Conservation (phyloP, 2,113 vertebrate species). For the Kryptolebias marmoratus region DNA sequence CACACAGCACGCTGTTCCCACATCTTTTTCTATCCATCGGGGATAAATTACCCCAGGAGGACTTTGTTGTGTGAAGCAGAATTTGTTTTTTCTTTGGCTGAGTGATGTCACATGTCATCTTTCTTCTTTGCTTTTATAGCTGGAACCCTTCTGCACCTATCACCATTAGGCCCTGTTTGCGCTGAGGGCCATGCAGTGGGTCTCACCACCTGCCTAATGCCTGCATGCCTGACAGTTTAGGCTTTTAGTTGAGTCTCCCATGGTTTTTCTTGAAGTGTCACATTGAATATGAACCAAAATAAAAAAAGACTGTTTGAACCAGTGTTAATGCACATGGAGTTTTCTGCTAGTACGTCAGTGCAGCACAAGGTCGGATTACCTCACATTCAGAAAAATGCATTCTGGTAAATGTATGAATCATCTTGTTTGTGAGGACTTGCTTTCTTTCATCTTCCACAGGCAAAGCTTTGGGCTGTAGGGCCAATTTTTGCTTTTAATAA, state of each 20-base stretch:
- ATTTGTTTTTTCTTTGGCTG: constrained; percentile 51
- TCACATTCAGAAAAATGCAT: constrained; percentile 34
- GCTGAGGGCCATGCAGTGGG: constrained; percentile 39
- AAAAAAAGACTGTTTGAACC: neutral
- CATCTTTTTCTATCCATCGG: constrained; percentile 26
- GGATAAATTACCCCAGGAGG: constrained; percentile 41
- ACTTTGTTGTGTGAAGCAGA: constrained; percentile 58
- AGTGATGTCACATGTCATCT: constrained; percentile 65
- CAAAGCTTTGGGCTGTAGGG: constrained; percentile 7
- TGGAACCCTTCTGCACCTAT: constrained; percentile 55
- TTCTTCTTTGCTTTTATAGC: constrained; percentile 59
- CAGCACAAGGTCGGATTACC: constrained; percentile 32
- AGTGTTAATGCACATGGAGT: neutral
- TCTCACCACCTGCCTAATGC: constrained; percentile 33
- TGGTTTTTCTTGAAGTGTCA: constrained; percentile 40
- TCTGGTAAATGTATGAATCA: constrained; percentile 29
- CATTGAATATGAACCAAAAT: neutral
- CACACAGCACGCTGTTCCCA: neutral
- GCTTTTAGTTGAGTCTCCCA: constrained; percentile 58
- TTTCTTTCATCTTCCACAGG: constrained; percentile 7
- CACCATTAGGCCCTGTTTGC: constrained; percentile 25
- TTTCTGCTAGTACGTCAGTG: constrained; percentile 11
- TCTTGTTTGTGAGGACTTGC: constrained; percentile 7
- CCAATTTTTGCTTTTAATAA: constrained; percentile 5
- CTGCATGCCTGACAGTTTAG: constrained; percentile 47